Base-by-base conservation (phyloP, 2,888 invertebrate species). In the Ashinkailepas kermadecensis region DNA sequence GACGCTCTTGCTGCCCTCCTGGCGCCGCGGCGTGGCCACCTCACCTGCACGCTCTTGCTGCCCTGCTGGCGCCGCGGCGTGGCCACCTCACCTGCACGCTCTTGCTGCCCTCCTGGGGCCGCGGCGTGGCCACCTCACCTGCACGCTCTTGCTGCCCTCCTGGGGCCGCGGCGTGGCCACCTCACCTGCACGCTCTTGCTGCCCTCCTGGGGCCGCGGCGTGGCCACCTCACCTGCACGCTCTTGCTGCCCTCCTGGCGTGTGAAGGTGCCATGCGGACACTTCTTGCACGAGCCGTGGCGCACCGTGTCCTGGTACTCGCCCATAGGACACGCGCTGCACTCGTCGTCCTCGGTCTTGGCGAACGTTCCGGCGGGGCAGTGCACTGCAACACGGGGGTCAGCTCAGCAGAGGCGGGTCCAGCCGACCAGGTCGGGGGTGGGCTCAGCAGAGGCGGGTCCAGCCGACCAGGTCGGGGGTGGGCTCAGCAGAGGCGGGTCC, bases 351-450 rank as follows among this genome's bases (percentile, higher is more conserved):
- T 95, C 95, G 85, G 94, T 94, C 39, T 93, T 93, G 74, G 96
- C 95, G 86, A 92, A 96, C 0, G 97, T 96, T 86, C 99, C 99
- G 85, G 97, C 96, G 12, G 99, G 98, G 87, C 99, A 99, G 86
- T 98, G 95, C 83, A 97, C 95, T 95, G 86, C 85, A 91, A 90
- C 83, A 81, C 81, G 81, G 80, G 67, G 62, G 64, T 57, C 81
- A 82, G 12, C n/a, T n/a, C n/a, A n/a, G n/a, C n/a, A n/a, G n/a
- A n/a, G n/a, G n/a, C n/a, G n/a, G n/a, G n/a, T n/a, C n/a, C n/a
- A n/a, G n/a, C n/a, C n/a, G n/a, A n/a, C n/a, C n/a, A n/a, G n/a
- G n/a, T n/a, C n/a, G n/a, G n/a, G n/a, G n/a, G n/a, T n/a, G n/a
- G n/a, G n/a, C n/a, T n/a, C n/a, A n/a, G n/a, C n/a, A n/a, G n/a